Percentiles rank a stretch among this genome's conserved stretches.
These are phyloP conservation scores for Sciurus vulgaris DNA, from an alignment of 2,797 vertebrate genomes.

Conservation along the genomic window DNA sequence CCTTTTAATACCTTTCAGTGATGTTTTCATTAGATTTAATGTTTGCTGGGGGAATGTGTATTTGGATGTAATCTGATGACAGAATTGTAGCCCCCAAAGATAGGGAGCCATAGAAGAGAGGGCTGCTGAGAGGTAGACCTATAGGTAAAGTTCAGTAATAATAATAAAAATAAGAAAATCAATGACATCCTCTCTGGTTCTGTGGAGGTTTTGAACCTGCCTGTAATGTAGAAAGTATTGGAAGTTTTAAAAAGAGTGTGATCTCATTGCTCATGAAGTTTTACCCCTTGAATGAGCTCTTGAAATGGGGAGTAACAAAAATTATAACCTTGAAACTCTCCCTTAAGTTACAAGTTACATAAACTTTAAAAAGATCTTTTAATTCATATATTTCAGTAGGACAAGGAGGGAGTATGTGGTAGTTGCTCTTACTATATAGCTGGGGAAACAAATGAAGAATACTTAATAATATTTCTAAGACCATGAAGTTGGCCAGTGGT, in stretches of 20 bases:
- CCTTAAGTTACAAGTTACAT: neutral
- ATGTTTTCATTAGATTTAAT: constrained; percentile 76
- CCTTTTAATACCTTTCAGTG: constrained; percentile 77
- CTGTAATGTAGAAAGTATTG: neutral
- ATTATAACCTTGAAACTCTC: neutral
- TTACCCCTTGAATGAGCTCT: neutral
- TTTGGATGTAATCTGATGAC: constrained; percentile 70
- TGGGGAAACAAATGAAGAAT: constrained; percentile 42
- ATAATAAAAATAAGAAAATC: constrained; percentile 9
- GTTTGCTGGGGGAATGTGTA: constrained; percentile 14
- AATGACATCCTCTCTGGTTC: neutral
- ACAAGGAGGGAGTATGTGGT: neutral
- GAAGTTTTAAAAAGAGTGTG: neutral
- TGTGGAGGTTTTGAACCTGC: neutral
- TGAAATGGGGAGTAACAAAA: neutral
- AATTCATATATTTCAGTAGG: constrained; percentile 7
- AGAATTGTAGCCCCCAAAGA: neutral
- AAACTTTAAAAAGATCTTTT: constrained; percentile 29
- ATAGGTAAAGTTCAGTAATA: neutral
- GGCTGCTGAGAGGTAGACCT: neutral
- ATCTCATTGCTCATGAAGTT: neutral
- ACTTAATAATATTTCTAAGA: constrained; percentile 4
- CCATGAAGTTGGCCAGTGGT: neutral
- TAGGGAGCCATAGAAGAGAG: neutral
- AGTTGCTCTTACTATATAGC: neutral